These are phyloP conservation scores for Carcinoscorpius rotundicauda DNA, from an alignment of 1,140 invertebrate species.

Conservation along the genomic window DNA sequence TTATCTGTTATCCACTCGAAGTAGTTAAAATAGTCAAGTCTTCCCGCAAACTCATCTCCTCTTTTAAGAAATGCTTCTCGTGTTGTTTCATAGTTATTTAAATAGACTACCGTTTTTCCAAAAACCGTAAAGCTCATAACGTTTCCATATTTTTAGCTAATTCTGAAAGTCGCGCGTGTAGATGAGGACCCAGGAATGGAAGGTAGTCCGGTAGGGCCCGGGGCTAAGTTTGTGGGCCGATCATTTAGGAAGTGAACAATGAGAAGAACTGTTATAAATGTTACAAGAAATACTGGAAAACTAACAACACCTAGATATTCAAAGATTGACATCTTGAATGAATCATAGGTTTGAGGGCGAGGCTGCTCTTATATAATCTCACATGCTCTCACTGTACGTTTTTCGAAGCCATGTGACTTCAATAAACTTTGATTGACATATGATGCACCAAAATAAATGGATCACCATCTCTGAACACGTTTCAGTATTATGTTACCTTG, in stretches of 20 bases:
- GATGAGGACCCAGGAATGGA: conserved; percentile 19
- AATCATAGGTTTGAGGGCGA: too few relatives aligned
- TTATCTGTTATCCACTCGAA: background rate
- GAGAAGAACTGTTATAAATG: background rate
- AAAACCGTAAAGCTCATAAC: conserved; percentile 2
- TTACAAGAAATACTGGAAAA: background rate
- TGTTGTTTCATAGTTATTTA: background rate
- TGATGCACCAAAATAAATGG: too few relatives aligned
- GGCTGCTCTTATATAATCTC: too few relatives aligned
- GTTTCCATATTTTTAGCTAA: conserved; percentile 19
- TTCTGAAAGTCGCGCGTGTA: conserved; percentile 10
- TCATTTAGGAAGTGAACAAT: background rate
- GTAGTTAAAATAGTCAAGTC: background rate
- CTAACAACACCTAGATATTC: too few relatives aligned
- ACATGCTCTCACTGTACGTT: too few relatives aligned
- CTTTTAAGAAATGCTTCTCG: background rate
- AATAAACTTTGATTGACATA: too few relatives aligned
- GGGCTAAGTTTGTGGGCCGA: background rate
- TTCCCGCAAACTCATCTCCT: background rate
- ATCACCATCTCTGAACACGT: too few relatives aligned
- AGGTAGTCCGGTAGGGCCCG: conserved; percentile 17
- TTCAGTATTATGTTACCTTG: too few relatives aligned
- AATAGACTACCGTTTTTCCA: background rate
- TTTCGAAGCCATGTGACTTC: too few relatives aligned
- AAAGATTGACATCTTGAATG: too few relatives aligned